Conservation (phyloP, 1,140 invertebrate species). For the Pygmarrhopalites habei region DNA sequence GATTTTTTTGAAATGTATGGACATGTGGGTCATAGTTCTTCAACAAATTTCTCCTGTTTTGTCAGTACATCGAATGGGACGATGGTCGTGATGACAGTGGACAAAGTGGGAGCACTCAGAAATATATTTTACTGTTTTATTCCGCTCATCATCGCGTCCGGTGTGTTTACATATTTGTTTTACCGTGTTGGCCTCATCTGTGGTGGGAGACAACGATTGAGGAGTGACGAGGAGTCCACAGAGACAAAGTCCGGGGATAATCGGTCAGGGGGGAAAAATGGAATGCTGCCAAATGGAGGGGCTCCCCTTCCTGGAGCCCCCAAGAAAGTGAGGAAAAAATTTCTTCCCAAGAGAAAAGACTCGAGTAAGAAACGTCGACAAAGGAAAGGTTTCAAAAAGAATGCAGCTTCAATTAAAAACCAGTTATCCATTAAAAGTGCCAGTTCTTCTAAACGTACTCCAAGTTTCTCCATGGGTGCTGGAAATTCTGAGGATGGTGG, state of each 20-base stretch:
- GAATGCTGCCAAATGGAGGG: conserved; percentile 27
- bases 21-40: neutral
- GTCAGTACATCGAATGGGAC: conserved; percentile 32
- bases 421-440: conserved; percentile 29
- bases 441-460: conserved; percentile 24
- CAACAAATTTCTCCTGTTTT: conserved; percentile 36
- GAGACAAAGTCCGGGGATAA: neutral
- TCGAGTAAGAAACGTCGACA: conserved; percentile 34
- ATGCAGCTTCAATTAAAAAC: conserved; percentile 16
- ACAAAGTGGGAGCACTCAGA: conserved; percentile 34
- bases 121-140: conserved; percentile 39
- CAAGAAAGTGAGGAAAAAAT: conserved; percentile 37
- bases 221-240: conserved; percentile 16
- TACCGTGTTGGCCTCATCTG: conserved; percentile 39
- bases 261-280: conserved; percentile 20
- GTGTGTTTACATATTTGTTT: conserved; percentile 39
- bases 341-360: conserved; percentile 28
- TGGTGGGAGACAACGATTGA: conserved; percentile 2
- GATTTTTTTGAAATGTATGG: conserved; percentile 38
- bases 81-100: conserved; percentile 38
- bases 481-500: conserved; percentile 20
- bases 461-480: conserved; percentile 27
- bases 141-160: conserved; percentile 37
- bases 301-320: conserved; percentile 31
- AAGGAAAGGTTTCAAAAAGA: conserved; percentile 36